Evolutionary conservation across 2,888 invertebrate species (phyloP), one percentile per base, ranked within the genome.

Genomic region (Eulithis testata): DNA sequence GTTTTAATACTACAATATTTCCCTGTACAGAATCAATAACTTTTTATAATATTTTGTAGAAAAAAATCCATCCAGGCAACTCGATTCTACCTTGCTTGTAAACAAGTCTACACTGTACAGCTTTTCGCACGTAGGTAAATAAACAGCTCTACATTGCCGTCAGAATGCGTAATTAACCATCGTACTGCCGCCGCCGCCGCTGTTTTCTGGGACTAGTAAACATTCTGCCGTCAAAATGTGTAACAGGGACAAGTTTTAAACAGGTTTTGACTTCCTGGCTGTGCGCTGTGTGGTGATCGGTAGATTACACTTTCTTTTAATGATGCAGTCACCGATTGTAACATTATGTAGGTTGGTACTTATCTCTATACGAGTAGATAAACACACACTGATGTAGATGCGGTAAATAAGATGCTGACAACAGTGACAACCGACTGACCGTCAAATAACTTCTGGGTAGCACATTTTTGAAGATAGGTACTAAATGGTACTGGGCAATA

Each of bases 201-300:
- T 3, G 11, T 51, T 58, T 47, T 45, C 45, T 36, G 11, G 36
- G n/a, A 21, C 27, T n/a, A 45, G n/a, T 53, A 53, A 53, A 63
- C 58, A 63, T 4, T 53, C 43, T 63, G 51, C 50, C 40, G 47
- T 54, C 49, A 40, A 40, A 49, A 55, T 54, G 14, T 49, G 59
- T 63, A 54, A 37, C 60, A 50, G 44, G 59, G 59, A 54, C 60
- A 27, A 56, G 65, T 60, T 59, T 50, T 56, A 53, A 56, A 60
- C 60, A 45, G 50, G 63, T 63, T 63, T 59, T 9, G 40, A 49
- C 60, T 65, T 65, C 65, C 65, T 65, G 60, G 51, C 65, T 56
- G 45, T 60, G 21, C 21, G 21, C 21, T 21, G 60, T 31, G 5
- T 31, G 31, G 47, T 49, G 14, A 50, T 59, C 52, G 45, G 37